These are phyloP conservation scores for Macaca nemestrina DNA, from an alignment of 2,113 vertebrate genomes.

Conservation along the genomic window DNA sequence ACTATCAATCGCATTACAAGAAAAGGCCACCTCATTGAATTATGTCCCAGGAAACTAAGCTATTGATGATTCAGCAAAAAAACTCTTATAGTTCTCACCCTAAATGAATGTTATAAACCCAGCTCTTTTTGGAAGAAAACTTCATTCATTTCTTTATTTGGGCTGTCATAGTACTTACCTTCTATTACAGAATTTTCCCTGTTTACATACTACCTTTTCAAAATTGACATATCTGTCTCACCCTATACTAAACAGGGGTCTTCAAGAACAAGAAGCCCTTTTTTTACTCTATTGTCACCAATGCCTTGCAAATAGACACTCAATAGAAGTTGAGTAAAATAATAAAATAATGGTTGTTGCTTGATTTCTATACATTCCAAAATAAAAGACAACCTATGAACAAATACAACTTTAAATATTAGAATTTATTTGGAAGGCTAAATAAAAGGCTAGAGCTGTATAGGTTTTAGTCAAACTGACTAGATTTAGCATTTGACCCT, in stretches of 20 bases:
- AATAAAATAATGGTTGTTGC: not conserved
- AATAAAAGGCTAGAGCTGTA: not conserved
- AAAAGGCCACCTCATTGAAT: not conserved
- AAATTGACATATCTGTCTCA: not conserved
- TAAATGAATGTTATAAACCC: not conserved
- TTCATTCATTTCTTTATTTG: not conserved
- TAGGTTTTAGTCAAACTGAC: not conserved
- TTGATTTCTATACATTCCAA: not conserved
- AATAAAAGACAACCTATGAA: not conserved
- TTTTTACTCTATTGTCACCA: not conserved
- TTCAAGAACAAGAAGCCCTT: not conserved
- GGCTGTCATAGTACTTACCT: not conserved
- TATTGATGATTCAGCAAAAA: not conserved
- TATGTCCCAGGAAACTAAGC: not conserved
- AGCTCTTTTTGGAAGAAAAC: not conserved
- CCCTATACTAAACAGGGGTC: not conserved
- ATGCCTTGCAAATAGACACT: not conserved
- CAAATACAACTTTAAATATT: conserved; percentile 9
- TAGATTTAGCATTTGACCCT: not conserved
- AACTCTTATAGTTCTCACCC: not conserved
- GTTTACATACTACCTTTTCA: not conserved
- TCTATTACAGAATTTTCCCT: not conserved
- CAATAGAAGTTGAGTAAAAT: not conserved
- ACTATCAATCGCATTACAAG: not conserved
- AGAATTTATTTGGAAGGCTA: not conserved